Evolutionary conservation across 2,797 vertebrate species (phyloP).

Genomic region (Leuciscus waleckii): DNA sequence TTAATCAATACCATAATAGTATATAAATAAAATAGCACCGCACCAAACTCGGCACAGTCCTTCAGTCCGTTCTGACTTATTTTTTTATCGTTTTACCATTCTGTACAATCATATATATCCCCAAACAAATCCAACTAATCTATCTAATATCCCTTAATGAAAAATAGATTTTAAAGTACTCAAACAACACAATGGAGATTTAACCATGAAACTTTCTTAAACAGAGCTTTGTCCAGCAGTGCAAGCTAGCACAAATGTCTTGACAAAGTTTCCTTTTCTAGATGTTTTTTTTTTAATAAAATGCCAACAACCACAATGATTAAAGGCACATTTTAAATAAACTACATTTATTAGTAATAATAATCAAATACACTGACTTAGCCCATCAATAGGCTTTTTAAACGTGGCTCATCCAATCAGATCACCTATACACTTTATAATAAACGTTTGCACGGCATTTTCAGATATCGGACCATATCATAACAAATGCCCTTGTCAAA

Average conservation of each 20-base stretch:
- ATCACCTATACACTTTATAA: background rate
- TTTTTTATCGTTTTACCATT: background rate
- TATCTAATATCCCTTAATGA: background rate
- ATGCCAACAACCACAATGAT: background rate
- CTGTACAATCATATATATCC: background rate
- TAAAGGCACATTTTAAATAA: background rate
- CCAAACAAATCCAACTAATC: background rate
- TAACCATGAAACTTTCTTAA: background rate
- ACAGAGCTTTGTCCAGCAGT: background rate
- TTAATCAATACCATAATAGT: background rate
- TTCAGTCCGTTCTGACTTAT: background rate
- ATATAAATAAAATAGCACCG: background rate
- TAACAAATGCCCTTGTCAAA: slow-evolving; percentile 19
- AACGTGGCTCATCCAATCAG: background rate
- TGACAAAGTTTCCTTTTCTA: background rate
- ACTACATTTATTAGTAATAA: background rate
- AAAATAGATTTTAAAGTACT: background rate
- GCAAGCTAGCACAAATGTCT: background rate
- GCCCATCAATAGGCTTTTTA: background rate
- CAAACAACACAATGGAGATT: background rate
- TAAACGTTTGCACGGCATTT: background rate
- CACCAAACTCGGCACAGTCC: background rate
- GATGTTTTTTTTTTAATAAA: background rate
- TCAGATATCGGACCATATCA: background rate
- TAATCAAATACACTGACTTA: background rate